Conservation (phyloP, 2,797 vertebrate genomes). For the Alcedo quadribrachys region DNA sequence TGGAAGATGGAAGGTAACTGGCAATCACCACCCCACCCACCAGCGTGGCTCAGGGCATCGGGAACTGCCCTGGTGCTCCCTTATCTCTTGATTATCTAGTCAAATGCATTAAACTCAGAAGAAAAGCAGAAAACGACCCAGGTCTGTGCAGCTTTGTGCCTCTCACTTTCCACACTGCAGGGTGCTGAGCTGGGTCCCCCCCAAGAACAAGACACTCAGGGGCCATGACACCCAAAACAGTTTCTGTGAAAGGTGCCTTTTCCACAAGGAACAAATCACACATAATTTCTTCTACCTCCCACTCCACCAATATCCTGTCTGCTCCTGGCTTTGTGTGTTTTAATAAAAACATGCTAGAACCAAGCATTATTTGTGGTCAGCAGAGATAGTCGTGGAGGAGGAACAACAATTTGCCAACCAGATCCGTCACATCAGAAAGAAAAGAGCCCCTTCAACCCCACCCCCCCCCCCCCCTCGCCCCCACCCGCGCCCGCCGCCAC, state of each 20-base stretch:
- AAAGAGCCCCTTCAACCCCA: not conserved
- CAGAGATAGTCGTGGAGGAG: not conserved
- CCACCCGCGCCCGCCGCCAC: too few relatives aligned
- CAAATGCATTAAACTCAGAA: not conserved
- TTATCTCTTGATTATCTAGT: not conserved
- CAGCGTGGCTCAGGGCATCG: fast-evolving
- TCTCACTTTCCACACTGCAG: not conserved
- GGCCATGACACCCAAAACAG: too few relatives aligned
- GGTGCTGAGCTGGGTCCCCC: not conserved
- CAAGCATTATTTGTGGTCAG: not conserved
- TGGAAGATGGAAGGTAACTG: not conserved
- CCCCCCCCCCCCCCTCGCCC: too few relatives aligned
- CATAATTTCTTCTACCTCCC: not conserved
- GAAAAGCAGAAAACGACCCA: not conserved
- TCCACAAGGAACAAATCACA: not conserved
- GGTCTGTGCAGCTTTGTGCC: not conserved
- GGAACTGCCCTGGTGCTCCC: not conserved
- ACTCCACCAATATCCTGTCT: fast-evolving
- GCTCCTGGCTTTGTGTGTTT: not conserved
- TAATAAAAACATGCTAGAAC: not conserved
- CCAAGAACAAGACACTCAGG: fast-evolving
- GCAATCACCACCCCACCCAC: not conserved
- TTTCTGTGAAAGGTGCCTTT: not conserved
- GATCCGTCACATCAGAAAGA: not conserved
- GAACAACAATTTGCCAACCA: not conserved